Evolutionary conservation across 2,797 vertebrate genomes (phyloP), one percentile per base, ranked within the genome.

Genomic region (Characodon lateralis): DNA sequence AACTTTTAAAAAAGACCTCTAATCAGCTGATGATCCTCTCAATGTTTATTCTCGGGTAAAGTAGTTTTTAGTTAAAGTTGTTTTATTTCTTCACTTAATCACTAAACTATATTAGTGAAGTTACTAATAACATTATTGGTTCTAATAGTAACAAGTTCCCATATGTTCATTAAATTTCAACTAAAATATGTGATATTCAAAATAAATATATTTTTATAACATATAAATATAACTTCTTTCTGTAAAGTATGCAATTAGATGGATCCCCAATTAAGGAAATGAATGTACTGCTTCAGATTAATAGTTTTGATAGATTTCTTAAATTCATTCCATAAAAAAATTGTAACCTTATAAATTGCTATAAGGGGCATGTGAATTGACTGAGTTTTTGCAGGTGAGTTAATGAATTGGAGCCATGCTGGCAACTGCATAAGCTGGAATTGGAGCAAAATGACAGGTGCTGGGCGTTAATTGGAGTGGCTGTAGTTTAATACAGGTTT

Each of bases 381-480:
- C 59, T 26, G 10, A 72, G 31, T 68, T 68, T 74, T 61, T 75
- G 43, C 79, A 79, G 46, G 78, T 73, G 77, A 91, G 73, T 72
- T 83, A 86, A 78, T 76, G 73, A 85, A 77, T 65, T 65, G 39
- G 69, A 69, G 72, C 69, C 78, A 50, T 0, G 78, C 59, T 77
- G 72, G 83, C 78, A 46, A 13, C 74, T 69, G 80, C 85, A 89
- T 88, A 87, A 87, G 79, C 50, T 78, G 77, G 77, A 74, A 82
- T 81, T 72, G 55, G 84, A 83, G 87, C 81, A 73, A 81, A 89
- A 83, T 87, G 87, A 88, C 86, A 85, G 82, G 83, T 77, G 82
- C 80, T 65, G 76, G 81, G 78, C 85, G 81, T 87, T 90, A 91
- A 93, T 92, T 86, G 89, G 76, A 73, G 74, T 72, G 58, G 69